Conservation (phyloP, 1,140 invertebrate species). For the Antheraea mylitta region DNA sequence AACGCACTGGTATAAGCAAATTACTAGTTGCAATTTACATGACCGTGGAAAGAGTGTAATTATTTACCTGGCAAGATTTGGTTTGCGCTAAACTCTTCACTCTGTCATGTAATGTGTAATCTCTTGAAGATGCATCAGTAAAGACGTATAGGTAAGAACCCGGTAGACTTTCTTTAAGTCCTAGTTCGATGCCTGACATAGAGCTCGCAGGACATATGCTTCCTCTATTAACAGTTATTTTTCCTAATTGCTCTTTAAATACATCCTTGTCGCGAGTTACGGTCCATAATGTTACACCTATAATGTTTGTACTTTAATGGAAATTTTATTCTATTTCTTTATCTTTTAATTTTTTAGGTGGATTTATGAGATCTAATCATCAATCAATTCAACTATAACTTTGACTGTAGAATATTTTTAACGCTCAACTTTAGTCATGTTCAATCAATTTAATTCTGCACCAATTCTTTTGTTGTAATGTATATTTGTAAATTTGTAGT, state of each 20-base stretch:
- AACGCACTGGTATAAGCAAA: too few relatives aligned
- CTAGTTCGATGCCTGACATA: constrained; percentile 80
- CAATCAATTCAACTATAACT: too few relatives aligned
- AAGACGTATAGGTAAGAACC: constrained; percentile 8
- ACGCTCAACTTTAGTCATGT: too few relatives aligned
- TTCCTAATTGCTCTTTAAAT: constrained; percentile 69
- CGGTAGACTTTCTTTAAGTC: constrained; percentile 79
- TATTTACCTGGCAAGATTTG: constrained; percentile 44
- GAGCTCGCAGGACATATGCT: constrained; percentile 84
- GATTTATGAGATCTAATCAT: too few relatives aligned
- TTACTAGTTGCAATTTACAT: too few relatives aligned
- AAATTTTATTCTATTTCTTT: too few relatives aligned
- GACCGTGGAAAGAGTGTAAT: constrained; percentile 3
- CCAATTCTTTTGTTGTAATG: too few relatives aligned
- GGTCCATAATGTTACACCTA: neutral
- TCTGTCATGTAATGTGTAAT: constrained; percentile 19
- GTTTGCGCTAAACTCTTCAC: constrained; percentile 40
- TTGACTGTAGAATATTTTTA: too few relatives aligned
- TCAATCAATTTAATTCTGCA: too few relatives aligned
- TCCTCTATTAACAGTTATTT: constrained; percentile 79
- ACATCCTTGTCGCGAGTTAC: constrained; percentile 33
- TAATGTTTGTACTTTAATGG: neutral
- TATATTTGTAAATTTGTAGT: too few relatives aligned
- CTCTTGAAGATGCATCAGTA: neutral
- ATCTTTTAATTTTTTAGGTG: too few relatives aligned